These are phyloP conservation scores for Perodicticus potto DNA, from an alignment of 2,797 vertebrate species.

Conservation along the genomic window DNA sequence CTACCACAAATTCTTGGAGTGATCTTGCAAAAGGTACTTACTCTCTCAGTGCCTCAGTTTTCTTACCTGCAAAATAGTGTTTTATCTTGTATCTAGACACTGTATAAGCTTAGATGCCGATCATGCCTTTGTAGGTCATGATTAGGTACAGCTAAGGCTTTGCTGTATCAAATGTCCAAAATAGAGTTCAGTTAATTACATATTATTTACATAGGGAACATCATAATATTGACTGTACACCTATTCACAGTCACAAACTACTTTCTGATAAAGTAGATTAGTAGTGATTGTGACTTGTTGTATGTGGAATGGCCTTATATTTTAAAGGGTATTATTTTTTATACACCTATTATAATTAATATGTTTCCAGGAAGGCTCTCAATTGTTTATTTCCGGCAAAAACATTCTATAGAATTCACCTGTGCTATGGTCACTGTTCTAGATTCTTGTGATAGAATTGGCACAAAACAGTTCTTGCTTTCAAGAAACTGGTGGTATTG, in stretches of 20 bases:
- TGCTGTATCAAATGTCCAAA: neutral
- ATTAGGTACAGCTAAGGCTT: neutral
- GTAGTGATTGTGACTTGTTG: neutral
- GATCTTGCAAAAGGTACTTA: neutral
- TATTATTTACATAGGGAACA: neutral
- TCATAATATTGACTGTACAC: neutral
- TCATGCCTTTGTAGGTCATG: neutral
- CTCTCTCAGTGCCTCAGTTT: neutral
- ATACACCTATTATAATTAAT: neutral
- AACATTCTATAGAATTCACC: neutral
- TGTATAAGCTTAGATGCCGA: neutral
- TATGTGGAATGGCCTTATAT: neutral
- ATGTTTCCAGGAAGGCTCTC: neutral
- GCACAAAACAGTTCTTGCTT: neutral
- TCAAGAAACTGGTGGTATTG: neutral
- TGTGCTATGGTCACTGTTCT: neutral
- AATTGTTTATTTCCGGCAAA: neutral
- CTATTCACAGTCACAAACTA: neutral
- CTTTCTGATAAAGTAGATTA: neutral
- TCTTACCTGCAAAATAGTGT: neutral
- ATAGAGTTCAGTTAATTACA: neutral
- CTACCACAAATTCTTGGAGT: neutral
- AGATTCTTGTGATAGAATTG: neutral
- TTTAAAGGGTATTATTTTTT: conserved; percentile 40
- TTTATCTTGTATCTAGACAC: neutral